Percentiles rank a stretch among this genome's conserved stretches.
These are phyloP conservation scores for Sebastes matsubarae DNA, from an alignment of 2,797 vertebrate genomes.

Conservation along the genomic window DNA sequence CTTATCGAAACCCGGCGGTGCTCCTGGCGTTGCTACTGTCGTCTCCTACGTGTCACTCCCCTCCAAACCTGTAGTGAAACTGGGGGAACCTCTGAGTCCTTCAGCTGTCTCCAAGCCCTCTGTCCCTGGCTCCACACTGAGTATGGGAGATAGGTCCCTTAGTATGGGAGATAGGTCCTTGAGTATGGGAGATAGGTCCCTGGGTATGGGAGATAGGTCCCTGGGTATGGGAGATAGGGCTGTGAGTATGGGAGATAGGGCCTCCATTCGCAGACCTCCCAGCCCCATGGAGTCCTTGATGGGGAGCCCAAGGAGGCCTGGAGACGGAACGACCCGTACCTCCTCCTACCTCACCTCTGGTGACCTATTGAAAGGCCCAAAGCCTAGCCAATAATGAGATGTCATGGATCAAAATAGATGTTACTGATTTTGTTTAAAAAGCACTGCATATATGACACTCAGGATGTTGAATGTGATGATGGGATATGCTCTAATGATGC, in stretches of 20 bases:
- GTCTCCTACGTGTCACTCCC: constrained; percentile 17
- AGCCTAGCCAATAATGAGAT: constrained; percentile 23
- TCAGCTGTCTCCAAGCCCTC: constrained; percentile 8
- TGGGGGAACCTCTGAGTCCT: constrained; percentile 13
- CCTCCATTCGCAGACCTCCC: constrained; percentile 12
- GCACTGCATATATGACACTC: background rate
- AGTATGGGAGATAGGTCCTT: accelerated
- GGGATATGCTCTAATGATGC: background rate
- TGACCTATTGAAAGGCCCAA: constrained; percentile 55
- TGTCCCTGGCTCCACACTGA: background rate
- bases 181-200: no score
- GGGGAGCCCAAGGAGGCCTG: constrained; percentile 34
- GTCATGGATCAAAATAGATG: background rate
- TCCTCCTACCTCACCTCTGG: constrained; percentile 28
- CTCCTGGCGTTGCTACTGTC: background rate
- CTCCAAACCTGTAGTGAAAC: constrained; percentile 44
- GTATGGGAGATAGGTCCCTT: background rate
- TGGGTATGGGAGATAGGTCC: no score
- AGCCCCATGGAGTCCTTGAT: constrained; percentile 73
- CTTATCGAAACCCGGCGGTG: background rate
- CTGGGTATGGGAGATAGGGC: no score
- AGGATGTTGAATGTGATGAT: background rate
- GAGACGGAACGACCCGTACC: constrained; percentile 9
- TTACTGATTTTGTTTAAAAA: background rate
- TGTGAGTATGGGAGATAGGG: background rate